Base-by-base conservation (phyloP, 2,888 invertebrate genomes). In the Callinectes sapidus region DNA sequence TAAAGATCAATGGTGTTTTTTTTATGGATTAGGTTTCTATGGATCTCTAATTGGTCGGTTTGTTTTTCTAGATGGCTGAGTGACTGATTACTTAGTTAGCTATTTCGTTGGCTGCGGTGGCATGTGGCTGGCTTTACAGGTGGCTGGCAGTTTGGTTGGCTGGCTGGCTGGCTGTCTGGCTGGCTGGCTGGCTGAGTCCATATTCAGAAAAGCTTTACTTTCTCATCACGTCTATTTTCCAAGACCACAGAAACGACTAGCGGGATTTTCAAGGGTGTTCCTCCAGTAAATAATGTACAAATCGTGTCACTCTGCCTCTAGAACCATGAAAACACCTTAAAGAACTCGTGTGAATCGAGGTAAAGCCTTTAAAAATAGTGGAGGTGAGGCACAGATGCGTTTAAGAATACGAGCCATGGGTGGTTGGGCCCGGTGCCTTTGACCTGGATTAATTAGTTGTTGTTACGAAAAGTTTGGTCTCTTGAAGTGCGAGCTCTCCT, bases 391-490 rank as follows among this genome's bases (percentile, higher is more conserved):
- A n/a, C n/a, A n/a, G n/a, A n/a, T n/a, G n/a, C n/a, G n/a, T n/a
- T n/a, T n/a, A n/a, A n/a, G n/a, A n/a, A n/a, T n/a, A n/a, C n/a
- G n/a, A 2, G 42, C 3, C 42, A 3, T 77, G 71, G n/a, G 10
- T 77, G 28, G 71, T 10, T 77, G 71, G 28, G 10, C 28, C 28
- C 71, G 71, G 71, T 77, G 0, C 71, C 71, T 3, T 28, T 32
- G 28, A 23, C 71, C 13, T 77, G 2, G 28, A 77, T 77, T 77
- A 77, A 77, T 77, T 77, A 77, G 71, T 28, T 28, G 28, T 77
- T 77, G 71, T 77, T 28, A n/a, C 71, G n/a, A 77, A 77, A 77
- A 77, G 28, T 77, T 77, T 77, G 28, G n/a, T 18, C 23, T 77
- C 71, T n/a, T 77, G 28, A 77, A 77, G 71, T 77, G 13, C 13